Conservation (phyloP, 2,797 vertebrate species). For the Centroberyx gerrardi region DNA sequence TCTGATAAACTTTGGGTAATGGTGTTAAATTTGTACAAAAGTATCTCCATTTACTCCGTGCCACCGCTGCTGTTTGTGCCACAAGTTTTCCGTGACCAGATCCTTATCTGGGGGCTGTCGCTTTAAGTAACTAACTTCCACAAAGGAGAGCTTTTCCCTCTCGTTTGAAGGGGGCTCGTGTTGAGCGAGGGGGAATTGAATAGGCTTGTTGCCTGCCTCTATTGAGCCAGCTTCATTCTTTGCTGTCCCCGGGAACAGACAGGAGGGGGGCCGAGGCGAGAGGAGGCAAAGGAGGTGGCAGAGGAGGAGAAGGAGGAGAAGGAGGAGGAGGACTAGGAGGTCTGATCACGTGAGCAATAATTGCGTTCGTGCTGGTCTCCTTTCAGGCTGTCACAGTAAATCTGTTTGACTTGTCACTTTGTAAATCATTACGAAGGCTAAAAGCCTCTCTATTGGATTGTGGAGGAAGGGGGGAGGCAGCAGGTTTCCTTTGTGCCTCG, state of each 20-base stretch:
- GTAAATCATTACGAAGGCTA: constrained; percentile 96
- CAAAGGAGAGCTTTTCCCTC: constrained; percentile 77
- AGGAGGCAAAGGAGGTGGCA: constrained; percentile 24
- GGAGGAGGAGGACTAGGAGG: constrained; percentile 60
- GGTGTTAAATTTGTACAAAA: constrained; percentile 73
- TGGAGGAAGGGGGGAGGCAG: constrained; percentile 74
- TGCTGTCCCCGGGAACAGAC: constrained; percentile 60
- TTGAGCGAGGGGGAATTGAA: constrained; percentile 73
- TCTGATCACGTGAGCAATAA: constrained; percentile 82
- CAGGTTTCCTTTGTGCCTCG: constrained; percentile 82
- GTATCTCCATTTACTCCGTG: constrained; percentile 63
- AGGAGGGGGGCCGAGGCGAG: background rate
- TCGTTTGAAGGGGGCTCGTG: constrained; percentile 77
- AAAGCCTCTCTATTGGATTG: constrained; percentile 94
- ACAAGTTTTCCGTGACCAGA: constrained; percentile 76
- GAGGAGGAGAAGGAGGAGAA: constrained; percentile 53
- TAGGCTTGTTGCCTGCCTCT: constrained; percentile 73
- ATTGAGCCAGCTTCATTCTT: constrained; percentile 78
- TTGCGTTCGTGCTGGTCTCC: constrained; percentile 89
- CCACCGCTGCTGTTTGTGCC: constrained; percentile 18
- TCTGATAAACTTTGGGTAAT: constrained; percentile 68
- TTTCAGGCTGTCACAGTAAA: constrained; percentile 92
- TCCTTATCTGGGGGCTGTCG: constrained; percentile 75
- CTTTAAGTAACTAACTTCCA: constrained; percentile 83
- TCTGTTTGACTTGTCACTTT: constrained; percentile 95